A percentile compares a stretch with the other conserved stretches of the same genome.
Conservation (phyloP, 2,888 invertebrate species). For the Eupithecia insigniata region DNA sequence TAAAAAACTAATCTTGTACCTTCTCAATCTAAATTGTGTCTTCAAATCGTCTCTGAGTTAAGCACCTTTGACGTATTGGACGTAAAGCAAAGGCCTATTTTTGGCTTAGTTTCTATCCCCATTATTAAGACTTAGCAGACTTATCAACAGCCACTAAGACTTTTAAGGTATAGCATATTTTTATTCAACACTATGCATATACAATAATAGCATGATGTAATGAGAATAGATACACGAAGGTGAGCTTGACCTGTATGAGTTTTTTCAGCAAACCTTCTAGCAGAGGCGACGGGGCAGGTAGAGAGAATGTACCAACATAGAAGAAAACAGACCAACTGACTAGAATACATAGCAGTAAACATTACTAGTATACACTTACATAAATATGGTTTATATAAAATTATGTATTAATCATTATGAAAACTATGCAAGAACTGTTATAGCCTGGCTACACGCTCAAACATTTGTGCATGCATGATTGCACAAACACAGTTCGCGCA, state of each 20-base stretch:
- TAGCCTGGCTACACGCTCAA: too few relatives aligned
- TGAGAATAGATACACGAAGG: neutral
- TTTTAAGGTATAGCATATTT: neutral
- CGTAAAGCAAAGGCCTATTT: neutral
- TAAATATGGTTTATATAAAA: neutral
- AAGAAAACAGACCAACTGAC: constrained; percentile 6
- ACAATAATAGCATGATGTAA: neutral
- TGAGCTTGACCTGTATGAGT: constrained; percentile 6
- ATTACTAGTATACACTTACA: neutral
- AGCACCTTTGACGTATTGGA: neutral
- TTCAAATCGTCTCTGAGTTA: neutral
- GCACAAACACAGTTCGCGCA: too few relatives aligned
- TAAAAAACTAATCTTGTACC: neutral
- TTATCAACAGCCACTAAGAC: neutral
- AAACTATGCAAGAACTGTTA: constrained; percentile 2
- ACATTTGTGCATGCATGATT: too few relatives aligned
- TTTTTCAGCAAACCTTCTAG: constrained; percentile 10
- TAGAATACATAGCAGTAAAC: constrained; percentile 1
- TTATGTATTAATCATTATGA: neutral
- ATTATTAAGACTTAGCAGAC: neutral
- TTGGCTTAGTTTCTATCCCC: neutral
- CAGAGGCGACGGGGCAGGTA: constrained; percentile 9
- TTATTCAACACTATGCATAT: neutral
- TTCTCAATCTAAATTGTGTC: neutral
- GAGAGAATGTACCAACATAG: constrained; percentile 8